phyloP scores from a whole-genome alignment of 2,113 vertebrate species.

The Amphiprion percula region DNA sequence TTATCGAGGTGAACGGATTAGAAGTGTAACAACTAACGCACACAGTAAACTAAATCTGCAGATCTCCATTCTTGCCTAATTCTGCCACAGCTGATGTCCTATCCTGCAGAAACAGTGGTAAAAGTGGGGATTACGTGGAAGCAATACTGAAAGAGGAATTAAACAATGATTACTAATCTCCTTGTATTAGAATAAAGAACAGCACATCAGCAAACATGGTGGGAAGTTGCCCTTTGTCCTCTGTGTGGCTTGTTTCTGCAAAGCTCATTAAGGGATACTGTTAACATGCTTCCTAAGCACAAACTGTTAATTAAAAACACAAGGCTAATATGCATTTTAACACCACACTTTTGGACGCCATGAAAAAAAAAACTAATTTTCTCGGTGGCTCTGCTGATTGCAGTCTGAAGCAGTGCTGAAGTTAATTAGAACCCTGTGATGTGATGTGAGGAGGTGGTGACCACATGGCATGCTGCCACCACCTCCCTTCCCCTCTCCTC shows the following conservation, averaged over 20 bases:
- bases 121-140: constrained; percentile 37
- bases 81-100: constrained; percentile 43
- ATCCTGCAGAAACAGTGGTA: constrained; percentile 28
- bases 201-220: constrained; percentile 69
- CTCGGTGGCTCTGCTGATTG: constrained; percentile 76
- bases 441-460: constrained; percentile 75
- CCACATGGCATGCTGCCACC: constrained; percentile 43
- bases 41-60: constrained; percentile 27
- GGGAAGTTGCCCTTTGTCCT: constrained; percentile 69
- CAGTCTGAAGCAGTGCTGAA: constrained; percentile 69
- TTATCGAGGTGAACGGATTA: background rate
- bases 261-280: constrained; percentile 76
- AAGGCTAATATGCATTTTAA: constrained; percentile 81
- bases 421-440: constrained; percentile 80
- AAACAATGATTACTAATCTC: constrained; percentile 71
- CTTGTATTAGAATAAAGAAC: constrained; percentile 68
- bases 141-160: constrained; percentile 56
- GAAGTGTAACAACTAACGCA: background rate
- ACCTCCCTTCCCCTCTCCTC: constrained; percentile 1
- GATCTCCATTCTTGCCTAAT: constrained; percentile 34
- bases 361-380: constrained; percentile 72
- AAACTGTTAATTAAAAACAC: constrained; percentile 83
- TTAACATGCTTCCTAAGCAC: constrained; percentile 82
- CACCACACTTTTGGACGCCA: constrained; percentile 60
- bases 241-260: constrained; percentile 59